Evolutionary conservation across 2,113 vertebrate species (phyloP), one percentile per base, ranked within the genome.

Genomic region (Trichechus manatus): DNA sequence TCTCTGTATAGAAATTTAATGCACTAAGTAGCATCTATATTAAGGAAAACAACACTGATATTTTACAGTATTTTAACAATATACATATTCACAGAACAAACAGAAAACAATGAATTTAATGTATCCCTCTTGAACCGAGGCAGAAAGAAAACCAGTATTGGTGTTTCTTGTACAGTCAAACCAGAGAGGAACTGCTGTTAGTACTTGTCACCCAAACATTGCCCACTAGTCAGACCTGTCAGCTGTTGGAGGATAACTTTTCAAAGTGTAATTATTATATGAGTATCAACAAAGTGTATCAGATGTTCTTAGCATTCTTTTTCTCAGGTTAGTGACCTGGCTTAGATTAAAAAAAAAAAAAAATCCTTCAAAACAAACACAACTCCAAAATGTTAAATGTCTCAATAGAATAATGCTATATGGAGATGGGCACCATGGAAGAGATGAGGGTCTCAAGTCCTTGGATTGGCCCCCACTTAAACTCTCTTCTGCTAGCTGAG

Each of bases 141-240:
- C 56, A 87, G 56, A 86, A 85, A 83, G 50, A 44, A 95, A 84
- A 59, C 59, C 66, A 89, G 68, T 14, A 68, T 36, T 82, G 39
- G 68, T 64, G 27, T 93, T 86, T 96, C 20, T 74, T 96, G 56
- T 92, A 27, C 53, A 64, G 47, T 90, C 59, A 88, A 80, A 89
- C 25, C 44, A 53, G 80, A 86, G 72, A 85, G 77, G 56, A 85
- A 83, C n/a, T 90, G 64, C 87, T 47, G 83, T 87, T 91, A 74
- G 56, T 91, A n/a, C 75, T 89, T 93, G 87, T 91, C 94, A 90
- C 79, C 53, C 74, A 87, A 95, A 84, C 47, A 59, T n/a, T 64
- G 92, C 68, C 85, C 47, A 80, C 89, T 89, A 89, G 68, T 86
- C 47, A 96, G 79, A 66, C 9, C 39, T 50, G 77, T 77, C 56